These are phyloP conservation scores for Pogonognathellus flavescens DNA, from an alignment of 1,140 invertebrate species.

Conservation along the genomic window DNA sequence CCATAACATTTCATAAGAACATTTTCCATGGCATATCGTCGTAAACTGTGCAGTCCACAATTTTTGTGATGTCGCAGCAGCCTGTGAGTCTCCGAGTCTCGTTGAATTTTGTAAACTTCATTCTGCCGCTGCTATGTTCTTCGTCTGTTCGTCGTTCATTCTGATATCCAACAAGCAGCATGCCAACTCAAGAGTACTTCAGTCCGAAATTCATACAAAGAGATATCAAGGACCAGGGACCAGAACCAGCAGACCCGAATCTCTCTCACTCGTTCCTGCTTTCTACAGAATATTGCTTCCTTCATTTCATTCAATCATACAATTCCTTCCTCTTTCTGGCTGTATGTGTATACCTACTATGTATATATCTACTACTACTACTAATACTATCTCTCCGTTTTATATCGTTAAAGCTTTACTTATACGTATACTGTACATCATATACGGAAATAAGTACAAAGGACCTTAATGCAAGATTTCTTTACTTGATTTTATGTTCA, in stretches of 20 bases:
- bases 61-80: slow-evolving; percentile 24
- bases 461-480: not conserved
- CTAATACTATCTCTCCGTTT: not conserved
- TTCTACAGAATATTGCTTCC: slow-evolving; percentile 34
- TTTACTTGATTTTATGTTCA: slow-evolving; percentile 8
- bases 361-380: not conserved
- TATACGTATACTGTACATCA: slow-evolving; percentile 5
- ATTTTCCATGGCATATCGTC: not conserved
- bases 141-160: slow-evolving; percentile 54
- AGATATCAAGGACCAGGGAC: slow-evolving; percentile 65
- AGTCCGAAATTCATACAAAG: slow-evolving; percentile 67
- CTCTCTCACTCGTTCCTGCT: slow-evolving; percentile 6
- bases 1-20: not conserved
- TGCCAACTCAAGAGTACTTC: slow-evolving; percentile 66
- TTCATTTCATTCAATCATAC: slow-evolving; percentile 35
- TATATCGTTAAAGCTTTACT: not conserved
- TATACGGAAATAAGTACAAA: slow-evolving; percentile 16
- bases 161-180: slow-evolving; percentile 60
- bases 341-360: too few species aligned
- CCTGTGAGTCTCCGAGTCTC: not conserved
- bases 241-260: slow-evolving; percentile 47
- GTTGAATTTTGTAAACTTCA: slow-evolving; percentile 25
- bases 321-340: slow-evolving; percentile 14
- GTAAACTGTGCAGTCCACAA: not conserved
- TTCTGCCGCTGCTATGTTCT: slow-evolving; percentile 12